Conservation (phyloP, 2,888 invertebrate genomes). For the Torymus aiolomorphi region DNA sequence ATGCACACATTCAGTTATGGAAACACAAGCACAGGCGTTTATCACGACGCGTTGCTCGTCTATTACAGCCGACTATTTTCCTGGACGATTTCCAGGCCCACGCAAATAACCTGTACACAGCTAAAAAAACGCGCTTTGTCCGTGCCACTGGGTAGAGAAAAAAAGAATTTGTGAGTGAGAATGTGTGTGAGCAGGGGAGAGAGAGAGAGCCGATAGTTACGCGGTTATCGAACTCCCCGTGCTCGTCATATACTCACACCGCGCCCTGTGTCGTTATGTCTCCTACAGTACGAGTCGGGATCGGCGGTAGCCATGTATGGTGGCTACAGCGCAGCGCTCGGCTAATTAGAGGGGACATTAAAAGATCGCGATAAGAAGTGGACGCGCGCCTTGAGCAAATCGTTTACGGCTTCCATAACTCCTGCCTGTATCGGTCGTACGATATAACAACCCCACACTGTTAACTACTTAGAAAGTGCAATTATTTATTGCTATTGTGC, state of each 20-base stretch:
- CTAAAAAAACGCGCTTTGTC: constrained; percentile 12
- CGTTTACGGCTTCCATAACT: too few relatives aligned
- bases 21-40: too few relatives aligned
- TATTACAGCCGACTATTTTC: not conserved
- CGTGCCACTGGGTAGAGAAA: not conserved
- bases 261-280: too few relatives aligned
- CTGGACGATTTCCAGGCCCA: constrained; percentile 12
- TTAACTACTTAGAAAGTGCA: too few relatives aligned
- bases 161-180: not conserved
- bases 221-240: constrained; percentile 38
- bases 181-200: too few relatives aligned
- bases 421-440: too few relatives aligned
- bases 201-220: constrained; percentile 6
- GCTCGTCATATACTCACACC: not conserved
- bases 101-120: constrained; percentile 5
- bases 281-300: too few relatives aligned
- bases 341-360: constrained; percentile 32
- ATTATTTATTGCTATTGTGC: too few relatives aligned
- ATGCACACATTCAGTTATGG: too few relatives aligned
- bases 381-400: too few relatives aligned
- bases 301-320: not conserved
- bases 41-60: not conserved
- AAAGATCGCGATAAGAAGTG: constrained; percentile 19
- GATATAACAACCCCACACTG: too few relatives aligned
- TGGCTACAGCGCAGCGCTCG: not conserved